Percentiles rank a stretch among this genome's conserved stretches.
These are phyloP conservation scores for Armadillidium nasatum DNA, from an alignment of 1,140 invertebrate genomes.

Conservation along the genomic window DNA sequence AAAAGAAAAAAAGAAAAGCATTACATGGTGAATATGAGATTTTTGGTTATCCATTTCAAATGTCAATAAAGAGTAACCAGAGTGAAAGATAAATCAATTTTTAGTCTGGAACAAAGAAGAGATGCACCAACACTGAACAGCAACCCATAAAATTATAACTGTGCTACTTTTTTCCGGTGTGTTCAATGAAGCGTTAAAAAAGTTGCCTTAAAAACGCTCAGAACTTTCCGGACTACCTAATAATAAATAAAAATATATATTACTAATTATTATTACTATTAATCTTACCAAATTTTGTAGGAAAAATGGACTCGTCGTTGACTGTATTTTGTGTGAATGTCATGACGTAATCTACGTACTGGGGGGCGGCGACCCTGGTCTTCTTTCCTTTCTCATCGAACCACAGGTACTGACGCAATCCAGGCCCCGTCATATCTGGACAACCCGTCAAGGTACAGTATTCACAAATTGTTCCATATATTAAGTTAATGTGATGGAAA, in stretches of 20 bases:
- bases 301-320: conserved; percentile 94
- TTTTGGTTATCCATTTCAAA: too few species aligned
- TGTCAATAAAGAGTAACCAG: too few species aligned
- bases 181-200: too few species aligned
- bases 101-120: too few species aligned
- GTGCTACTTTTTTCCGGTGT: too few species aligned
- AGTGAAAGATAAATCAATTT: too few species aligned
- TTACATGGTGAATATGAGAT: too few species aligned
- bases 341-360: conserved; percentile 99
- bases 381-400: conserved; percentile 98
- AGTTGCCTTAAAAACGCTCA: too few species aligned
- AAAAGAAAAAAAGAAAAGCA: too few species aligned
- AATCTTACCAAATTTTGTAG: conserved; percentile 90
- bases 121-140: too few species aligned
- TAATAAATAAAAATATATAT: neutral
- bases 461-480: conserved; percentile 95
- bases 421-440: conserved; percentile 88
- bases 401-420: conserved; percentile 82
- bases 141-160: too few species aligned
- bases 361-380: conserved; percentile 88
- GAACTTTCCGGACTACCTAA: too few species aligned
- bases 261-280: neutral
- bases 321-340: conserved; percentile 95
- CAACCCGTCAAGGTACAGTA: conserved; percentile 92
- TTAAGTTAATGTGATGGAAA: conserved; percentile 95